Percentiles rank a stretch among this genome's conserved stretches.
Evolutionary conservation across 1,140 invertebrate species (phyloP).

Genomic region (Drosophila malerkotliana): DNA sequence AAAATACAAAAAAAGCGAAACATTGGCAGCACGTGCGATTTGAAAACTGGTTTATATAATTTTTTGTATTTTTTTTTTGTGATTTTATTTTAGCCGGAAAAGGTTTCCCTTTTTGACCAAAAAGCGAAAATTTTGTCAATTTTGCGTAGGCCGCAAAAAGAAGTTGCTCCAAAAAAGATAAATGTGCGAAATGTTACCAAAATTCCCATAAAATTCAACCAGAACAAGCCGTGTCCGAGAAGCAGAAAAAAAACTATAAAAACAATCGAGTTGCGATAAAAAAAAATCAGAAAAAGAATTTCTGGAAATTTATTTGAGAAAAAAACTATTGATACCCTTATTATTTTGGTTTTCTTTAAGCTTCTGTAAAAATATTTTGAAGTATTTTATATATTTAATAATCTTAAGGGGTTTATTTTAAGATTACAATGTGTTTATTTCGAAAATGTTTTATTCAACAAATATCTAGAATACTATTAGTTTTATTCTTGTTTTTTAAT

Average conservation of each 20-base stretch:
- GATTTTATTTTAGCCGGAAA: slow-evolving; percentile 1
- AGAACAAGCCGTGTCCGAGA: slow-evolving; percentile 7
- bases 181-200: slow-evolving; percentile 46
- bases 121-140: slow-evolving; percentile 14
- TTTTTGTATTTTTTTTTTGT: neutral
- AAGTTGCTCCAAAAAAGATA: slow-evolving; percentile 30
- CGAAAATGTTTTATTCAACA: no score
- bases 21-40: slow-evolving; percentile 54
- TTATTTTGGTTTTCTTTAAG: neutral
- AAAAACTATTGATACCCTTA: neutral
- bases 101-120: neutral
- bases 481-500: no score
- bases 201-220: slow-evolving; percentile 33
- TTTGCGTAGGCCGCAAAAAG: slow-evolving; percentile 23
- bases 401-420: no score
- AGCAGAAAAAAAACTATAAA: slow-evolving; percentile 5
- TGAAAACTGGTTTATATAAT: slow-evolving; percentile 19
- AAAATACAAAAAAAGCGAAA: neutral
- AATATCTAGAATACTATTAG: no score
- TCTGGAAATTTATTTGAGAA: slow-evolving; percentile 4
- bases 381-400: no score
- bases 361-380: no score
- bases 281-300: slow-evolving; percentile 12
- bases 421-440: no score
- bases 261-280: slow-evolving; percentile 13